A percentile compares a stretch with the other conserved stretches of the same genome.
Evolutionary conservation across 2,113 vertebrate species (phyloP).

Genomic region (Erythrocercus mccallii): DNA sequence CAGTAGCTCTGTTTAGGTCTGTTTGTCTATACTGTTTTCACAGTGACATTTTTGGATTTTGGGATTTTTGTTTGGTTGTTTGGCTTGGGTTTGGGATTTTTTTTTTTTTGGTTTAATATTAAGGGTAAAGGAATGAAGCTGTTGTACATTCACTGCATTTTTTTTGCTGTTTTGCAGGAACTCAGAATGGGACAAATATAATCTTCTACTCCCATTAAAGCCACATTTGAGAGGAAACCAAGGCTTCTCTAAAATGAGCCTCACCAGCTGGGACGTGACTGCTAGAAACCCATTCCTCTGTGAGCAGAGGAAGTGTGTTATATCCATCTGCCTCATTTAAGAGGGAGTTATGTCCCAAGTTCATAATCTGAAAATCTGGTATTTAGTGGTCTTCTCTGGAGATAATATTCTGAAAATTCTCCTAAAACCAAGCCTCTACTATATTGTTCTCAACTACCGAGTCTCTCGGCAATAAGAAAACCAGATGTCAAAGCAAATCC

Average conservation of each 20-base stretch:
- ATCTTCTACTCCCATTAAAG: not conserved
- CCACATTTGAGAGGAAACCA: not conserved
- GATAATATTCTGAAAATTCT: not conserved
- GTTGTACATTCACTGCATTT: not conserved
- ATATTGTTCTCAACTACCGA: not conserved
- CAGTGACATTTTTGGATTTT: not conserved
- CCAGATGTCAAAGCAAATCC: not conserved
- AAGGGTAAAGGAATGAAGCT: not conserved
- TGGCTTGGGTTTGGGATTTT: not conserved
- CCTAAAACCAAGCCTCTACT: not conserved
- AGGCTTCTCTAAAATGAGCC: not conserved
- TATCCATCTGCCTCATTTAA: not conserved
- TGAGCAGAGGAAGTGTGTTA: not conserved
- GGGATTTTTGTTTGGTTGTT: not conserved
- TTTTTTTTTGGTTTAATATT: not conserved
- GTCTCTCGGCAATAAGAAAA: not conserved
- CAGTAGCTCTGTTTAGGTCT: not conserved
- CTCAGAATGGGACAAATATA: not conserved
- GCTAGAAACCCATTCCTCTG: not conserved
- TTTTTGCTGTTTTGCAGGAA: not conserved
- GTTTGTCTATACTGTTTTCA: not conserved
- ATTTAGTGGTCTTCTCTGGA: not conserved
- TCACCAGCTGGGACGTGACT: accelerated
- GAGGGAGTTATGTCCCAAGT: accelerated
- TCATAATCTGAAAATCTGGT: not conserved